A percentile compares a stretch with the other conserved stretches of the same genome.
Evolutionary conservation across 2,113 vertebrate species (phyloP).

Genomic region (Dasyornis broadbenti): DNA sequence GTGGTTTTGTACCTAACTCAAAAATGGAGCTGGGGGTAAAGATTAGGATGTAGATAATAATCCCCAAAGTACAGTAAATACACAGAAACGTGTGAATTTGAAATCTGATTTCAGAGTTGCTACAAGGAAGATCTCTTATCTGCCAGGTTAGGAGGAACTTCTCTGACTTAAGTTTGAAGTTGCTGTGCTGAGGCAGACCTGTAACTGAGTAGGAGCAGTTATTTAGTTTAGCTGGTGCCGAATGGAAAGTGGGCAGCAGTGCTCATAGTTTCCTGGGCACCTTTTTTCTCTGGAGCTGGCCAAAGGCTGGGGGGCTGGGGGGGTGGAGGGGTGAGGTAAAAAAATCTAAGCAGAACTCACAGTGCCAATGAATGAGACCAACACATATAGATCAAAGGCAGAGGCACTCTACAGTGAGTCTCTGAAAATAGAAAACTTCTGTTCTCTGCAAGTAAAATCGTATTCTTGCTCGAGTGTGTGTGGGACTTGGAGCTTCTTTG

Average conservation of each 20-base stretch:
- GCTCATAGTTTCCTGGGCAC: background rate
- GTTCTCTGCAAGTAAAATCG: background rate
- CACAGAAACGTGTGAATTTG: background rate
- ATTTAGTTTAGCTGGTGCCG: background rate
- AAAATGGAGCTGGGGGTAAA: background rate
- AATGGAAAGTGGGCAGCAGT: background rate
- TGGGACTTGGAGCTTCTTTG: background rate
- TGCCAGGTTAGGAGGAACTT: background rate
- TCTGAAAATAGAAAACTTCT: background rate
- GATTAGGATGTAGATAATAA: background rate
- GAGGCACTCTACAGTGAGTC: background rate
- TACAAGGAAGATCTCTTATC: background rate
- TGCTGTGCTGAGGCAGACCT: background rate
- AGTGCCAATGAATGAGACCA: background rate
- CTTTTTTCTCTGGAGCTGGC: background rate
- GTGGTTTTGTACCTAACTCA: background rate
- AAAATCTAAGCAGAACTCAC: background rate
- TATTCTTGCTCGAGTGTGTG: accelerated
- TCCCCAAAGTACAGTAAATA: background rate
- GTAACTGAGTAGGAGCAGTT: background rate
- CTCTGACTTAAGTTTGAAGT: background rate
- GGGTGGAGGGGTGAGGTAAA: too few species aligned
- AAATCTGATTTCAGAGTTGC: background rate
- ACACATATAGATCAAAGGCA: background rate
- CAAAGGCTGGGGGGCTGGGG: background rate